Percentiles rank a stretch among this genome's conserved stretches.
These are phyloP conservation scores for Cryptoprocta ferox DNA, from an alignment of 2,797 vertebrate genomes.

Conservation along the genomic window DNA sequence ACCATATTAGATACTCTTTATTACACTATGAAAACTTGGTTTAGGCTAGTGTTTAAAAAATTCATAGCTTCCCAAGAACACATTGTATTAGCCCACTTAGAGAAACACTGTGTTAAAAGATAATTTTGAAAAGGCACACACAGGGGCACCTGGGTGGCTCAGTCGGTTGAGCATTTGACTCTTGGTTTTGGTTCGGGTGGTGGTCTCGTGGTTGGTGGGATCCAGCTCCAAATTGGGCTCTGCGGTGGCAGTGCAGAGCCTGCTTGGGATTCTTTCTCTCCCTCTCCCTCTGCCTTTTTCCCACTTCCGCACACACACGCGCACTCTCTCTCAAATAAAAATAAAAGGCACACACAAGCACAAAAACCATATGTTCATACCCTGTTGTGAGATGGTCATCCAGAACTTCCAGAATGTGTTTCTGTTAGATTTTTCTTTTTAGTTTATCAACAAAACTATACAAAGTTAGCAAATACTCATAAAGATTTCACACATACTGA, in stretches of 20 bases:
- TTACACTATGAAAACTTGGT: slow-evolving; percentile 42
- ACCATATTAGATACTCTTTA: background rate
- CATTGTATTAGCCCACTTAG: background rate
- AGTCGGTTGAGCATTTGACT: too few relatives aligned
- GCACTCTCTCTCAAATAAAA: too few relatives aligned
- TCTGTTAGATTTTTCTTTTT: slow-evolving; percentile 40
- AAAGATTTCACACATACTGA: background rate
- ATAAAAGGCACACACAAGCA: background rate
- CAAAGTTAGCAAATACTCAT: background rate
- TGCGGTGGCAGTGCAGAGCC: too few relatives aligned
- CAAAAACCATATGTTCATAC: background rate
- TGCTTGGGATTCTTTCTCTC: too few relatives aligned
- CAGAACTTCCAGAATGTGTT: background rate
- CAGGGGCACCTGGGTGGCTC: too few relatives aligned
- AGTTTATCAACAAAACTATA: slow-evolving; percentile 12
- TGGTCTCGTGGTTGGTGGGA: too few relatives aligned
- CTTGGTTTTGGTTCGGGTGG: too few relatives aligned
- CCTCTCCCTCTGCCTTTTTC: too few relatives aligned
- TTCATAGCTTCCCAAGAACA: background rate
- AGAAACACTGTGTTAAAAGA: background rate
- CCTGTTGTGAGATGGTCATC: background rate
- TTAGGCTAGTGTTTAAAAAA: slow-evolving; percentile 15
- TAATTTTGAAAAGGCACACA: background rate
- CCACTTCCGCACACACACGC: too few relatives aligned
- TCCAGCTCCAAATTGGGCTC: too few relatives aligned